These are phyloP conservation scores for Catocala sponsa DNA, from an alignment of 2,888 invertebrate species.

Conservation along the genomic window DNA sequence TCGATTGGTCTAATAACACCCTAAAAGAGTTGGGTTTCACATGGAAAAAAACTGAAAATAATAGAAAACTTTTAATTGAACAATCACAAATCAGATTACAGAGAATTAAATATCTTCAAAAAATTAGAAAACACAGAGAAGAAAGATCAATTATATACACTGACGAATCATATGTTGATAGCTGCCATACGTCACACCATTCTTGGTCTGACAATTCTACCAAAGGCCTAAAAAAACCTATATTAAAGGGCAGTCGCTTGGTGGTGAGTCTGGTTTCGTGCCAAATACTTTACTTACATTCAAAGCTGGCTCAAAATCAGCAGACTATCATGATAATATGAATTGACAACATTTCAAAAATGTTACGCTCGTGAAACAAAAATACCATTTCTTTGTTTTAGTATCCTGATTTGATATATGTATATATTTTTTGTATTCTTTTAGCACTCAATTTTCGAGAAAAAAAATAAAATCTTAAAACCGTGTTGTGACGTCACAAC, in stretches of 20 bases:
- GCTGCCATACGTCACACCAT: background rate
- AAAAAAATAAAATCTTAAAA: too few species aligned
- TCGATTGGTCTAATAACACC: slow-evolving; percentile 1
- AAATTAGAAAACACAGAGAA: too few species aligned
- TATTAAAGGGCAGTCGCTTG: slow-evolving; percentile 31
- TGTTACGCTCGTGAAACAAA: slow-evolving; percentile 6
- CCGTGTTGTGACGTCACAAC: too few species aligned
- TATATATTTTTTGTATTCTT: too few species aligned
- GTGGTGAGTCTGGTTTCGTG: slow-evolving; percentile 18
- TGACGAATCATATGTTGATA: slow-evolving; percentile 16
- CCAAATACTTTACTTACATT: background rate
- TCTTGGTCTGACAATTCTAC: slow-evolving; percentile 7
- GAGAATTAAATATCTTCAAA: too few species aligned
- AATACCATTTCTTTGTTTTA: background rate
- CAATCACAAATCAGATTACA: too few species aligned
- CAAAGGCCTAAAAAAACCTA: slow-evolving; percentile 13
- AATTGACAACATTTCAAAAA: background rate
- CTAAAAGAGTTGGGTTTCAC: background rate
- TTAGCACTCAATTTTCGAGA: too few species aligned
- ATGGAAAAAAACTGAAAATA: too few species aligned
- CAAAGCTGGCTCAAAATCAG: background rate
- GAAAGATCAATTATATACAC: slow-evolving; percentile 12
- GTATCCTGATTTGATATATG: too few species aligned
- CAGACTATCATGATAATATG: background rate
- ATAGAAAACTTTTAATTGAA: too few species aligned